These are phyloP conservation scores for Drosophila teissieri DNA, from an alignment of 1,140 invertebrate genomes.

Conservation along the genomic window DNA sequence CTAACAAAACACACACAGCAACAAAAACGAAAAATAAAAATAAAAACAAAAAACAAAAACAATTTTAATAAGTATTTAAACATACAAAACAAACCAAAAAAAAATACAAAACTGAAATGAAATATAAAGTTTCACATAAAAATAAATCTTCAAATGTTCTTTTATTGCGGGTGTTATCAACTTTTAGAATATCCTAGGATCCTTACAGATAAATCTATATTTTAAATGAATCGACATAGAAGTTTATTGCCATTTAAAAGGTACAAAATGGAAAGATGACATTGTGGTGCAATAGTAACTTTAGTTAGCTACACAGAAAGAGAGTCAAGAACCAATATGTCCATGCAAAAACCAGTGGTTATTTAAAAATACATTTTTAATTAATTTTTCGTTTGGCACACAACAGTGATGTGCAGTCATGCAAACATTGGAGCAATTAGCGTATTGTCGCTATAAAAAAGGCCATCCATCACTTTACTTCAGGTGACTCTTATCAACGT, in stretches of 20 bases:
- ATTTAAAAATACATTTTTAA: slow-evolving; percentile 3
- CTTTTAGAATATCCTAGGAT: no score
- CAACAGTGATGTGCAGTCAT: slow-evolving; percentile 10
- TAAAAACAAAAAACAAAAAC: slow-evolving; percentile 65
- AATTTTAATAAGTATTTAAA: slow-evolving; percentile 61
- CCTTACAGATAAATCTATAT: no score
- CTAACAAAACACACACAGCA: slow-evolving; percentile 70
- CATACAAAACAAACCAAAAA: slow-evolving; percentile 61
- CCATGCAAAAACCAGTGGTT: neutral
- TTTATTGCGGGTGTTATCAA: neutral
- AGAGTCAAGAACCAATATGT: neutral
- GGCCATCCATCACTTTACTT: slow-evolving; percentile 20
- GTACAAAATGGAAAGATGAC: no score
- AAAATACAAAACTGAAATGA: slow-evolving; percentile 76
- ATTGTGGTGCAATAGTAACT: no score
- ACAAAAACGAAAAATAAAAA: slow-evolving; percentile 71
- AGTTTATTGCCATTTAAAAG: no score
- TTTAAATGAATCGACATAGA: no score
- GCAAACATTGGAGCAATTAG: slow-evolving; percentile 39
- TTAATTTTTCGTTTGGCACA: slow-evolving; percentile 7
- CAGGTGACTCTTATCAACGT: slow-evolving; percentile 39
- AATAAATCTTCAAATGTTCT: neutral
- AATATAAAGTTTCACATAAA: slow-evolving; percentile 81
- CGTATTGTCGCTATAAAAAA: slow-evolving; percentile 40
- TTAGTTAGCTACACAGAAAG: no score